Evolutionary conservation across 2,113 vertebrate genomes (phyloP).

Genomic region (Bos javanicus): DNA sequence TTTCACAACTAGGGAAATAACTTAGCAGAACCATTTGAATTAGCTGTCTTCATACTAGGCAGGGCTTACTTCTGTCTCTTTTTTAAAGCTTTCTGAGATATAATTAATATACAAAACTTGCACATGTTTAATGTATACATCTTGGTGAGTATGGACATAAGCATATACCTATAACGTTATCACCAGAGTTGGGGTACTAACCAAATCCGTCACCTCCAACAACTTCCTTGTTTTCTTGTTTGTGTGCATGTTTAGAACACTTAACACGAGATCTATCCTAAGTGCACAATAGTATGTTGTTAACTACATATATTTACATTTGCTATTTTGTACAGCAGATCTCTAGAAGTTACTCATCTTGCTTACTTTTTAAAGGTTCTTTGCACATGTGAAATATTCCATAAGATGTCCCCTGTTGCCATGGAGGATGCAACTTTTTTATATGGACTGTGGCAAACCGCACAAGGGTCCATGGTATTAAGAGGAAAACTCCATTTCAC

Average conservation of each 20-base stretch:
- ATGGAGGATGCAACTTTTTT: constrained; percentile 91
- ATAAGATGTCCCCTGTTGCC: constrained; percentile 89
- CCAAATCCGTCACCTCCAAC: neutral
- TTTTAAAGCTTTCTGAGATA: constrained; percentile 85
- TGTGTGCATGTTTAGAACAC: neutral
- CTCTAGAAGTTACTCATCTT: neutral
- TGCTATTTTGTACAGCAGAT: neutral
- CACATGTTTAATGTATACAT: neutral
- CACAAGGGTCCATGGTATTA: constrained; percentile 85
- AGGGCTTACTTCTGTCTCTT: constrained; percentile 85
- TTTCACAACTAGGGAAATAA: constrained; percentile 80
- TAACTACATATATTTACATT: neutral
- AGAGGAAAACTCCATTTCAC: constrained; percentile 82
- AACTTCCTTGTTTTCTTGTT: neutral
- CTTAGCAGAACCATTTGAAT: constrained; percentile 89
- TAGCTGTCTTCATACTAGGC: constrained; percentile 86
- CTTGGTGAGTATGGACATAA: neutral
- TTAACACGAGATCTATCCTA: neutral
- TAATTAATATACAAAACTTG: neutral
- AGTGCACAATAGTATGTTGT: neutral
- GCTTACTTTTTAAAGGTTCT: constrained; percentile 86
- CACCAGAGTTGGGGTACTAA: neutral
- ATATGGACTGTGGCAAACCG: constrained; percentile 88
- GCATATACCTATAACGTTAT: neutral
- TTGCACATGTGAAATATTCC: constrained; percentile 87